A percentile compares a stretch with the other conserved stretches of the same genome.
phyloP scores from a whole-genome alignment of 2,888 invertebrate species.

The Lasioglossum pauxillum region DNA sequence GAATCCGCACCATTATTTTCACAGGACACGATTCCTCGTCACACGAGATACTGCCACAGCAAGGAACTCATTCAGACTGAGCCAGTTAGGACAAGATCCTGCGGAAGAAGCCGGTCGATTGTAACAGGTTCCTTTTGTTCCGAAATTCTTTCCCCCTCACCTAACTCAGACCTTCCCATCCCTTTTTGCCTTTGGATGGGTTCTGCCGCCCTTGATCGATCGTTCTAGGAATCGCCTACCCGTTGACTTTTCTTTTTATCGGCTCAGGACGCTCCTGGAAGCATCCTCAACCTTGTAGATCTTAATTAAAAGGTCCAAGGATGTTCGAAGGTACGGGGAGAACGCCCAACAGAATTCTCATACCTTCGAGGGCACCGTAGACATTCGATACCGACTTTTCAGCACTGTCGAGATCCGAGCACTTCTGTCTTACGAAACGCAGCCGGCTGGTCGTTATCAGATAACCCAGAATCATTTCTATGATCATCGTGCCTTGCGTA shows the following conservation, averaged over 20 bases:
- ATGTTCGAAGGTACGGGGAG: not conserved
- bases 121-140: not conserved
- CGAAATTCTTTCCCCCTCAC: not conserved
- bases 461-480: not conserved
- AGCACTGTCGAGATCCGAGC: not conserved
- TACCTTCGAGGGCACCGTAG: not conserved
- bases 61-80: constrained; percentile 22
- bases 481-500: not conserved
- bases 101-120: not conserved
- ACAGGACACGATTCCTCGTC: not conserved
- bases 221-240: not conserved
- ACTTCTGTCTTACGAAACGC: not conserved
- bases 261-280: not conserved
- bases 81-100: not conserved
- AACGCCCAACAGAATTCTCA: not conserved
- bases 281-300: not conserved
- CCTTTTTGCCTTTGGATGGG: not conserved
- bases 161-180: not conserved
- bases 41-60: not conserved
- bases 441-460: not conserved
- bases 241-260: not conserved
- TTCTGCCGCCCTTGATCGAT: not conserved
- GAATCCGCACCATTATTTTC: not conserved
- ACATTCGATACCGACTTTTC: not conserved
- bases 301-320: not conserved